Evolutionary conservation across 2,888 invertebrate genomes (phyloP).

Genomic region (Andricus quercusramuli): DNA sequence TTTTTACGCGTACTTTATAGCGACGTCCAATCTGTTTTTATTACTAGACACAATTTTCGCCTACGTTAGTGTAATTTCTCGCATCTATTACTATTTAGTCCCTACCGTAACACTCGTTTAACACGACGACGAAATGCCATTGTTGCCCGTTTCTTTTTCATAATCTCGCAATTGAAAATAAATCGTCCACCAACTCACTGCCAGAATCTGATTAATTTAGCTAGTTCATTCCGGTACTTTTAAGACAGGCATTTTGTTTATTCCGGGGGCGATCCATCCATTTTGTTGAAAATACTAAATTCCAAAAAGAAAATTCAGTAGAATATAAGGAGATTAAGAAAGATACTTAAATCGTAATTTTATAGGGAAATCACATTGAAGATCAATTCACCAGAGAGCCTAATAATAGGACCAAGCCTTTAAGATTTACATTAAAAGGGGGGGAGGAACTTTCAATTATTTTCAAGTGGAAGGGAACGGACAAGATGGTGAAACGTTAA

Average conservation of each 20-base stretch:
- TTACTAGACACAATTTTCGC: slow-evolving; percentile 57
- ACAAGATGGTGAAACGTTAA: not conserved
- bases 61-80: slow-evolving; percentile 54
- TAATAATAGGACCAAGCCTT: not conserved
- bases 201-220: slow-evolving; percentile 8
- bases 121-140: slow-evolving; percentile 23
- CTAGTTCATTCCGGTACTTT: slow-evolving; percentile 23
- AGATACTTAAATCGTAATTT: slow-evolving; percentile 30
- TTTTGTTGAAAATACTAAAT: slow-evolving; percentile 12
- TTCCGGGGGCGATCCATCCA: not conserved
- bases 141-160: not conserved
- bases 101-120: slow-evolving; percentile 30
- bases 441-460: not conserved
- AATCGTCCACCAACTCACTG: slow-evolving; percentile 1
- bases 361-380: not conserved
- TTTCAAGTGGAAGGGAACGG: slow-evolving; percentile 21
- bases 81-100: slow-evolving; percentile 55
- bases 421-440: not conserved
- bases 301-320: slow-evolving; percentile 20
- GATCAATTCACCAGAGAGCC: not conserved
- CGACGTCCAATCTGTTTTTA: slow-evolving; percentile 53
- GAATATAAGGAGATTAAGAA: slow-evolving; percentile 40
- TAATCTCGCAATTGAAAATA: not conserved
- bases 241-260: slow-evolving; percentile 17
- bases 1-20: slow-evolving; percentile 63